Base-by-base conservation (phyloP, 2,888 invertebrate species). In the Lamellibrachia columna region DNA sequence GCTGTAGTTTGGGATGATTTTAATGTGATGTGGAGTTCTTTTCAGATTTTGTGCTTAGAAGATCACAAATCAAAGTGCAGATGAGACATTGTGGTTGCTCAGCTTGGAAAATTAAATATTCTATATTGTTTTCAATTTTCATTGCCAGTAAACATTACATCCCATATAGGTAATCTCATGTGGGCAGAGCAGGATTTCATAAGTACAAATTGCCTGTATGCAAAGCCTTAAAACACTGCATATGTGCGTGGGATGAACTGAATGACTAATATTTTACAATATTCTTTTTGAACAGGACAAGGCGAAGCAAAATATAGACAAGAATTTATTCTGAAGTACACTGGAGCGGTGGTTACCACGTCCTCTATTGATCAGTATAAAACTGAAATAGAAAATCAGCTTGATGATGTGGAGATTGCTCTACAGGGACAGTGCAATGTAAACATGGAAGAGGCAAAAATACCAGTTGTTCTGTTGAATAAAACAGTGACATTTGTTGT, bases 381-480 rank as follows among this genome's bases (percentile, higher is more conserved):
- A 4, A 75, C 22, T 3, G 15, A 75, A n/a, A 2, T 75, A 75
- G 75, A 75, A n/a, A 75, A 22, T 3, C 75, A 75, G 4, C 75
- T 75, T 1, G 6, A 15, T 22, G 22, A 0, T 15, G 75, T 75
- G 3, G 75, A 75, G 75, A 0, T n/a, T 75, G 75, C 2, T 75
- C 75, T 75, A 15, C 75, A 75, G 75, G 11, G 1, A 22, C 15
- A 3, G 22, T 75, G 75, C 22, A 15, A 75, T n/a, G 0, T 0
- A 0, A 75, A 15, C 22, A 22, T 75, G 15, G 0, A 1, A 0
- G 22, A 3, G 0, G 3, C n/a, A 0, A 40, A 40, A 0, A 40
- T 0, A 15, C 75, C 75, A 15, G n/a, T 6, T 15, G 75, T 75
- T 22, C 75, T n/a, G 6, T 6, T 75, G 22, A 22, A n/a, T 15